Evolutionary conservation across 2,113 vertebrate genomes (phyloP), one percentile per base, ranked within the genome.

Genomic region (Scortum barcoo): DNA sequence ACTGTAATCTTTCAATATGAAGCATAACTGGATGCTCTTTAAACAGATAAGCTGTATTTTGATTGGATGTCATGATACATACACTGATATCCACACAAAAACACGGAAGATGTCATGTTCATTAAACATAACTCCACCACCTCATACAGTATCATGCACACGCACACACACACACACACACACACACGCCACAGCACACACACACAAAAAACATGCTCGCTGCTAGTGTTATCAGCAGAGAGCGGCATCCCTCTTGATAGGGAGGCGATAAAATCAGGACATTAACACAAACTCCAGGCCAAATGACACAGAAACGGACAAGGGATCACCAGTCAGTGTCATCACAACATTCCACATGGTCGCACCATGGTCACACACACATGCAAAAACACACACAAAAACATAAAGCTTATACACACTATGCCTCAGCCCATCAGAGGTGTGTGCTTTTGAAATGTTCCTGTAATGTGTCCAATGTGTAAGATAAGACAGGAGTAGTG

Each of bases 281-380:
- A 72, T 81, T 82, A 72, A 84, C 80, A 72, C 51, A 76, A 50
- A 72, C 38, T 83, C 83, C 77, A 57, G 51, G 85, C 69, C 83
- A 85, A 79, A 87, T 14, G 80, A 84, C 78, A 83, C n/a, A 8
- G 40, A 78, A 89, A 76, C 68, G 67, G 86, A 86, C 83, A 56
- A 58, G 76, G 0, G 12, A 78, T 72, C 40, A 72, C 38, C 56
- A 67, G 46, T 26, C 58, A 69, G 77, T 79, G 85, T 78, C 86
- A 89, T 89, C 84, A 86, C 82, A 91, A 93, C 87, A 89, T 63
- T 76, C 12, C 51, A 61, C 77, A 81, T 40, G 40, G 74, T 46
- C 48, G 5, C 58, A 57, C 30, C 42, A 42, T 2, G 9, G 14
- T 22, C 26, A 40, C 30, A 46, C 72, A 53, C 62, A n/a, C n/a